Evolutionary conservation across 2,113 vertebrate genomes (phyloP).

Genomic region (Hypomesus transpacificus): DNA sequence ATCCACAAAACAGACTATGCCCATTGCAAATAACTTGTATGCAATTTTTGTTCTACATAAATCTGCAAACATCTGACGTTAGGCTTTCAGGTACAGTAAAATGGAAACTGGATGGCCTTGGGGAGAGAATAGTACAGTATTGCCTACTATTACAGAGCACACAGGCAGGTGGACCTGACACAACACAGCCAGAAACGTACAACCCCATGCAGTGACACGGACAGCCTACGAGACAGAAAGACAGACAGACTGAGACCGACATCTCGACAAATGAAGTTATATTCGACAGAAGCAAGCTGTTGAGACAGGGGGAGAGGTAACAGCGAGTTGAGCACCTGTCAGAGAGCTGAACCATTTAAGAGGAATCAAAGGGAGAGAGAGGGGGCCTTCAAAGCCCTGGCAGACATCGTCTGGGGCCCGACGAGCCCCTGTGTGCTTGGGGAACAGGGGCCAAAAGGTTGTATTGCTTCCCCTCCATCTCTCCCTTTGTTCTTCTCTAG

Average conservation of each 20-base stretch:
- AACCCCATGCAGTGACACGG: not conserved
- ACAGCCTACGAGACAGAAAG: slow-evolving; percentile 31
- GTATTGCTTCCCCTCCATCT: slow-evolving; percentile 57
- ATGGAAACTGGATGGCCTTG: no score
- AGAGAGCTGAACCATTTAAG: slow-evolving; percentile 52
- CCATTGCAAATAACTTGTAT: no score
- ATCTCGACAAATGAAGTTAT: slow-evolving; percentile 47
- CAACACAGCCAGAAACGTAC: not conserved
- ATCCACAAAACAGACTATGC: no score
- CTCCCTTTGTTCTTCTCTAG: slow-evolving; percentile 56
- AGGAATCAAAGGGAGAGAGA: slow-evolving; percentile 55
- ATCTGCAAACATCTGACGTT: no score
- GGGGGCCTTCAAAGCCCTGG: slow-evolving; percentile 62
- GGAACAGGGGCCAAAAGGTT: slow-evolving; percentile 59
- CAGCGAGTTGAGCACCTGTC: slow-evolving; percentile 61
- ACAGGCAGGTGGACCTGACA: not conserved
- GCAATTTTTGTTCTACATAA: no score
- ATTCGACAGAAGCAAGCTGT: slow-evolving; percentile 54
- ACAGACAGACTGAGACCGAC: slow-evolving; percentile 40
- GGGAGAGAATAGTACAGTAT: no score
- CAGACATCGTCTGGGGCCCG: slow-evolving; percentile 52
- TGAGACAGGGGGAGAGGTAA: slow-evolving; percentile 54
- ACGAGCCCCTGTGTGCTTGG: slow-evolving; percentile 52
- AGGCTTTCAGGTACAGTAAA: no score
- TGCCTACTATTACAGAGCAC: not conserved